phyloP scores from a whole-genome alignment of 2,797 vertebrate species.

The Squalus acanthias region DNA sequence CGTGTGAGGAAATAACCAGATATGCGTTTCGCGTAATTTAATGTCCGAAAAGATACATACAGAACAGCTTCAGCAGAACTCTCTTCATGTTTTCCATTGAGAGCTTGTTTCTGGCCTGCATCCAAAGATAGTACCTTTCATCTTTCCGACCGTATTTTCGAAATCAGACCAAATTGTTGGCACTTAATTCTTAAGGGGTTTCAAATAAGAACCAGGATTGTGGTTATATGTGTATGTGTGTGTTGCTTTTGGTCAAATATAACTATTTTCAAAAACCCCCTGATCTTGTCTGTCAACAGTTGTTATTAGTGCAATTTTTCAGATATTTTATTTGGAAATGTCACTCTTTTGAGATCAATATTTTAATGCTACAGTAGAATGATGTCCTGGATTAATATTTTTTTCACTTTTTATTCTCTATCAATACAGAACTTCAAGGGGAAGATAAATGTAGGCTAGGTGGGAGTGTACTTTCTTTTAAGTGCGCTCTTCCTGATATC shows the following conservation, averaged over 20 bases:
- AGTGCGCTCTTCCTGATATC: background rate
- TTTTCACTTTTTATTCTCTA: background rate
- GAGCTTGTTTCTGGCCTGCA: constrained; percentile 52
- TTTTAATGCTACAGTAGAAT: background rate
- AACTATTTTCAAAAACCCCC: background rate
- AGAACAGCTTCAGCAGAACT: background rate
- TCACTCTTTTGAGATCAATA: background rate
- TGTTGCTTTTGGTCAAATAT: background rate
- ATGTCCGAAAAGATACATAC: background rate
- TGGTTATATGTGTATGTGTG: background rate
- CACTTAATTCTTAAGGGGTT: background rate
- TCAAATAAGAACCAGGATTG: background rate
- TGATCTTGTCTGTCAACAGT: background rate
- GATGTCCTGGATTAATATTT: background rate
- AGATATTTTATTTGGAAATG: background rate
- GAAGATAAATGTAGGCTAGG: background rate
- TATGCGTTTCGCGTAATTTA: background rate
- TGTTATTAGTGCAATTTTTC: background rate
- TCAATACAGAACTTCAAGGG: background rate
- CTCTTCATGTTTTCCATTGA: constrained; percentile 49
- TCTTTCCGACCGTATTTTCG: background rate
- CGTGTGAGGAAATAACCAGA: constrained; percentile 13
- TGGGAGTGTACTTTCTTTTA: background rate
- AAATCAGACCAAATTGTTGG: constrained; percentile 21
- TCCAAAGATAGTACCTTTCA: constrained; percentile 49